Conservation (phyloP, 2,797 vertebrate genomes). For the Brotula barbata region DNA sequence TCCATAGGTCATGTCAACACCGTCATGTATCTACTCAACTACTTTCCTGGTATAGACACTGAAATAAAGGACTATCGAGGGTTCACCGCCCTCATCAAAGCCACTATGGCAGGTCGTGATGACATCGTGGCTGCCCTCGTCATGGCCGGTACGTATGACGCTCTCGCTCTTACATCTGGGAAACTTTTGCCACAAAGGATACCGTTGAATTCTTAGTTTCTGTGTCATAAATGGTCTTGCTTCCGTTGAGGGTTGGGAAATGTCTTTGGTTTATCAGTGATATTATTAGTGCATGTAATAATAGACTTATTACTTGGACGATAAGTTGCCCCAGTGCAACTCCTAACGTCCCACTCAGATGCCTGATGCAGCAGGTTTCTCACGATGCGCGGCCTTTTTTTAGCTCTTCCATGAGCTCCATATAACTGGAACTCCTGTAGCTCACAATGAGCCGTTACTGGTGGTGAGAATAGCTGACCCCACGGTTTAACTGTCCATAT, state of each 20-base stretch:
- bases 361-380: neutral
- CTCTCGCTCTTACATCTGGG: no score
- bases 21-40: constrained; percentile 87
- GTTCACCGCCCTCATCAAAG: constrained; percentile 90
- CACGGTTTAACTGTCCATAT: constrained; percentile 41
- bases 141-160: constrained; percentile 74
- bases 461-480: constrained; percentile 45
- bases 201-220: no score
- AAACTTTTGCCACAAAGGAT: no score
- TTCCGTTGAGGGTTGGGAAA: no score
- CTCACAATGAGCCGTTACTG: constrained; percentile 26
- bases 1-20: constrained; percentile 81
- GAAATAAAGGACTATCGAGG: constrained; percentile 83
- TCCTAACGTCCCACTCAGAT: no score
- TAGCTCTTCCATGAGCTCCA: constrained; percentile 26
- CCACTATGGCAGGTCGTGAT: constrained; percentile 79
- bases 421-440: constrained; percentile 16
- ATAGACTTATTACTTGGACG: no score
- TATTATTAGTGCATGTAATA: no score
- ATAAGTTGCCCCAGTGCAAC: no score
- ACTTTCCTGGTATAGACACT: constrained; percentile 79
- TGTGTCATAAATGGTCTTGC: no score
- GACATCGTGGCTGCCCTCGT: constrained; percentile 84
- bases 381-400: constrained; percentile 3
- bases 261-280: no score